These are phyloP conservation scores for Cerceris rybyensis DNA, from an alignment of 2,888 invertebrate species.

Conservation along the genomic window DNA sequence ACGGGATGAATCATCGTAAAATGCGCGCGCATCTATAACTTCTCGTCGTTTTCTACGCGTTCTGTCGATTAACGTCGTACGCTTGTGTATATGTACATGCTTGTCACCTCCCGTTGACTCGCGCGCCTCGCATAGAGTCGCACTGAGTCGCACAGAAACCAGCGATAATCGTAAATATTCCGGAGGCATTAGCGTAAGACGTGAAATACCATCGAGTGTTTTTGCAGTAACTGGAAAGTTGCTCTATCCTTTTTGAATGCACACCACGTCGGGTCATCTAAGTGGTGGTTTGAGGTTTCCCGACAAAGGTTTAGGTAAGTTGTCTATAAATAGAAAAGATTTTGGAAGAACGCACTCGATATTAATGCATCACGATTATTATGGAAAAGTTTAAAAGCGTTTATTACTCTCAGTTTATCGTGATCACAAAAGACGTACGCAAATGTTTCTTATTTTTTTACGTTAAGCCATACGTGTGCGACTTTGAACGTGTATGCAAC, in stretches of 20 bases:
- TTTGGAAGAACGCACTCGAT: conserved; percentile 4
- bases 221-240: not conserved
- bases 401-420: not conserved
- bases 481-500: too few relatives aligned
- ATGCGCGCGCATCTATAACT: conserved; percentile 52
- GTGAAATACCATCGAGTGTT: not conserved
- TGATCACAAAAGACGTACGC: too few relatives aligned
- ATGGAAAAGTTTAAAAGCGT: not conserved
- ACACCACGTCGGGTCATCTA: conserved; percentile 12
- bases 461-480: too few relatives aligned
- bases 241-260: conserved; percentile 9
- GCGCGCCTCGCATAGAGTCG: conserved; percentile 14
- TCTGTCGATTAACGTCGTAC: not conserved
- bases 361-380: not conserved
- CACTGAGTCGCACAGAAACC: not conserved
- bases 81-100: not conserved
- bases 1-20: conserved; percentile 47
- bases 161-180: not conserved
- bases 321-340: conserved; percentile 64
- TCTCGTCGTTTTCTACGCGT: conserved; percentile 42
- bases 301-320: conserved; percentile 54
- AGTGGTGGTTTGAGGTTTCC: conserved; percentile 11
- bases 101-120: not conserved
- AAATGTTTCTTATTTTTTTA: too few relatives aligned
- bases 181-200: not conserved